These are phyloP conservation scores for Podiceps cristatus DNA, from an alignment of 2,113 vertebrate species.

Conservation along the genomic window DNA sequence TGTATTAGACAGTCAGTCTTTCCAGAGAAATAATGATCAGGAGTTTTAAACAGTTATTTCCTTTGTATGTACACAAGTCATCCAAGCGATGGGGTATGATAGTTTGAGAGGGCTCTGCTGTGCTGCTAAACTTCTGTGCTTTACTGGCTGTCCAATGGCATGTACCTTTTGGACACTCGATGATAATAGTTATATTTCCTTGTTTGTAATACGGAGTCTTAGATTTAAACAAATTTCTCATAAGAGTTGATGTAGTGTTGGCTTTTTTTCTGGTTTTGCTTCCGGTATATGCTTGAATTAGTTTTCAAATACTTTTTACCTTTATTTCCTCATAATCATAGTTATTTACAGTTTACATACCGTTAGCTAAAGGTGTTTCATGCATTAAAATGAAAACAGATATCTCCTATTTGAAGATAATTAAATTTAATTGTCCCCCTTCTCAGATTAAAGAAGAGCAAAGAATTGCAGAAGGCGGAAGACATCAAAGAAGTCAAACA, in stretches of 20 bases:
- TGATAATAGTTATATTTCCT: background rate
- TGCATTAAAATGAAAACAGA: background rate
- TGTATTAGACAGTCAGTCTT: accelerated
- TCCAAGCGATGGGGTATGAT: background rate
- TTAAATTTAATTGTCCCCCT: background rate
- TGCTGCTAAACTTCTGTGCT: accelerated
- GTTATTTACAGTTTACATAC: background rate
- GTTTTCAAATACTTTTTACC: background rate
- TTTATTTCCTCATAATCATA: background rate
- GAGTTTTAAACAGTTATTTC: background rate
- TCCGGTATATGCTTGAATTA: background rate
- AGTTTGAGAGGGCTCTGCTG: background rate
- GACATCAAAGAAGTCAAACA: slow-evolving; percentile 95
- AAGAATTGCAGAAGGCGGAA: slow-evolving; percentile 91
- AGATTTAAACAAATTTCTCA: background rate
- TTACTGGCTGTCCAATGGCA: background rate
- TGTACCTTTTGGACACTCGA: background rate
- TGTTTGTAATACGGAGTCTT: background rate
- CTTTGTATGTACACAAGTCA: background rate
- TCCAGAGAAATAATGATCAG: background rate
- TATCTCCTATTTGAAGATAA: background rate
- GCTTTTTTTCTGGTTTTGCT: background rate
- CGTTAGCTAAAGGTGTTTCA: background rate
- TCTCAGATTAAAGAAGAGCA: slow-evolving; percentile 91
- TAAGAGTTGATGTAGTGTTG: background rate